Base-by-base conservation (phyloP, 2,888 invertebrate species). In the Phania funesta region DNA sequence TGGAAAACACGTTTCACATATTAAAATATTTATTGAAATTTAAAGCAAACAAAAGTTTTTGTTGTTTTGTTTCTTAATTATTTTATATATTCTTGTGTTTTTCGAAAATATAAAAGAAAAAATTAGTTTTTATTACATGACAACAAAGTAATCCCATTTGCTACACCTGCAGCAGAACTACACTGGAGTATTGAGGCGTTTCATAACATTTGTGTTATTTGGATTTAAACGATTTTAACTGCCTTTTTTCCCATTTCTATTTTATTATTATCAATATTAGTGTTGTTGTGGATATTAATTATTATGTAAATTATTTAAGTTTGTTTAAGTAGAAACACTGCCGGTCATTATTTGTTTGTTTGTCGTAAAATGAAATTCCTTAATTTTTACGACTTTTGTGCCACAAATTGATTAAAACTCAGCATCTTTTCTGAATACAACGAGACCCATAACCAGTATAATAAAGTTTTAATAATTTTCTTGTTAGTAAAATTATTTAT, bases 271-370 rank as follows among this genome's bases (percentile, higher is more conserved):
- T 26, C 0, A 35, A 2, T 22, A 16, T 18, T 52, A 38, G 18
- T 32, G 22, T n/a, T 54, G 32, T 13, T n/a, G 41, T 41, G 6
- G 22, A 13, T 56, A 58, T 26, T 50, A 60, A 76, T 58, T 67
- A 67, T 58, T 76, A 76, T 76, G 75, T 76, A 58, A 76, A 67
- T 67, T 50, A 32, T 41, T 50, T 50, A 46, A 29, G n/a, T 38
- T 67, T 58, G 3, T 26, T 65, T 41, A 62, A 52, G 16, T 16
- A 46, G 13, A 38, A 50, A 32, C 4, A 11, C 7, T 29, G 2
- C n/a, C 18, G 16, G 16, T 52, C 24, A 24, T n/a, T 32, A 22
- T 22, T 38, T 38, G 8, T 67, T 62, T 29, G 16, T 60, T 50
- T 48, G 20, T 74, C 62, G 54, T 64, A 24, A 32, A 74, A 32